Base-by-base conservation (phyloP, 2,888 invertebrate genomes). In the Nomada fucata region DNA sequence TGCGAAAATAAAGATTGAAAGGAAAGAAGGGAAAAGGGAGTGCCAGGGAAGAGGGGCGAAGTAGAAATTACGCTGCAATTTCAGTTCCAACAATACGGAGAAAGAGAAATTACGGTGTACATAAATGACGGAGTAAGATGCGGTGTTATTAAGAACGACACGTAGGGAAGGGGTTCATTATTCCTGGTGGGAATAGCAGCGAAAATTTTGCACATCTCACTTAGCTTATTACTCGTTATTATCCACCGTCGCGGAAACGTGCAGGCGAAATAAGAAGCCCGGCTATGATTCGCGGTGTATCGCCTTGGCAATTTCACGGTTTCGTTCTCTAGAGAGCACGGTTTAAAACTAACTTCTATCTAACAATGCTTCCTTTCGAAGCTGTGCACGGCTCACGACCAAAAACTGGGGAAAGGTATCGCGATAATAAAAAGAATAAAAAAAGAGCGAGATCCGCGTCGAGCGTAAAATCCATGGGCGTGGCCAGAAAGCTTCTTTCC, bases 61-160 rank as follows among this genome's bases (percentile, higher is more conserved):
- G 47, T 47, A 77, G 65, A 76, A 82, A 83, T 85, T 85, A 75
- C 67, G 71, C 68, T 50, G 86, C 83, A 79, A 78, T 87, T 86
- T 85, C 72, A 76, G 70, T 74, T 85, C 63, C 79, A 82, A 86
- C 86, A 74, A 85, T 81, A 75, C 82, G 67, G 75, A 71, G 82
- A 76, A 82, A 71, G 78, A 85, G 87, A 74, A 86, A 86, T 86
- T 86, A 87, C 85, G 78, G 82, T 82, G 71, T 7, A 36, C 36
- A 36, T 82, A 72, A 82, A 82, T 82, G 82, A 67, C 23, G 80
- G 73, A 77, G 79, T 71, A 75, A 81, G 82, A 81, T 69, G 85
- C 81, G 78, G 77, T 76, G 81, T 87, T 87, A 82, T 82, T 82
- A 86, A 86, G 85, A 82, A 84, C 85, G 73, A 74, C 86, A 79